These are phyloP conservation scores for Halotydeus destructor DNA, from an alignment of 1,140 invertebrate genomes.

Conservation along the genomic window DNA sequence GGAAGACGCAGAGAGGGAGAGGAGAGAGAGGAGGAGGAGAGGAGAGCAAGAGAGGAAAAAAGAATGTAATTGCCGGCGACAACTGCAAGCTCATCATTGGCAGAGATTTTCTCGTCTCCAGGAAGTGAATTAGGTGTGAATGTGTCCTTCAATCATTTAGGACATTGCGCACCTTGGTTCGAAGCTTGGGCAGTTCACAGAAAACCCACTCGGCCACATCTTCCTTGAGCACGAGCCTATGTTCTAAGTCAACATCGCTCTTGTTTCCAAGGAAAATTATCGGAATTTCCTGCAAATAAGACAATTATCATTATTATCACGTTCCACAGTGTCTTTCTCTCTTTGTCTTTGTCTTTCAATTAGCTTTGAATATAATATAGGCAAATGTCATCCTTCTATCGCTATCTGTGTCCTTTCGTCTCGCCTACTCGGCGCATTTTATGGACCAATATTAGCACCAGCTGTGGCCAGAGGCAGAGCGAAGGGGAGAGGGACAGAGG, in stretches of 20 bases:
- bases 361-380: neutral
- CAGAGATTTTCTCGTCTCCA: no score
- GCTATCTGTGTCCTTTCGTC: neutral
- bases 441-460: neutral
- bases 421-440: neutral
- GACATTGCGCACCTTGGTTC: constrained; percentile 14
- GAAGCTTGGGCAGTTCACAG: constrained; percentile 37
- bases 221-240: constrained; percentile 35
- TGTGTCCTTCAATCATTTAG: neutral
- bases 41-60: no score
- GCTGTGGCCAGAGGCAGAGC: no score
- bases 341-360: neutral
- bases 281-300: constrained; percentile 41
- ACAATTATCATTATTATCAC: neutral
- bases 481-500: neutral
- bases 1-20: no score
- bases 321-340: neutral
- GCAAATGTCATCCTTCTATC: no score
- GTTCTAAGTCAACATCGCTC: constrained; percentile 37
- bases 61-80: no score
- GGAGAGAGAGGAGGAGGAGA: no score
- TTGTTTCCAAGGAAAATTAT: constrained; percentile 71
- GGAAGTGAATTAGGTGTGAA: no score
- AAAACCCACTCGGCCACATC: constrained; percentile 58
- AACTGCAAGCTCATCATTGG: no score